These are phyloP conservation scores for Gonioctena quinquepunctata DNA, from an alignment of 1,140 invertebrate species.

Conservation along the genomic window DNA sequence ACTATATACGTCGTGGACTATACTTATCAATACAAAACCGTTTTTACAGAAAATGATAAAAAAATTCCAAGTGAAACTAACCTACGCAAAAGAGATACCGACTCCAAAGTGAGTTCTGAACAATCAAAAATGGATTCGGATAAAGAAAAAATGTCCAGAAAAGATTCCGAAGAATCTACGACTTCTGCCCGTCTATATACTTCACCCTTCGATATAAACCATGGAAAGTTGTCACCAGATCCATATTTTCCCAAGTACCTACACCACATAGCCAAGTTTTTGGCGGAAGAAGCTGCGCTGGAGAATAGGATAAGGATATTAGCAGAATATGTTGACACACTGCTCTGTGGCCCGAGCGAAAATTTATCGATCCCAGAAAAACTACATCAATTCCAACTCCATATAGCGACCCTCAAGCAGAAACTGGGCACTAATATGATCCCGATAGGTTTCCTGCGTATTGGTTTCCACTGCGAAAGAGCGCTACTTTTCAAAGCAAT, in stretches of 20 bases:
- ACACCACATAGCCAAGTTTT: constrained; percentile 27
- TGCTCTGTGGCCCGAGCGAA: constrained; percentile 37
- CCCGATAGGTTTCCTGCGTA: constrained; percentile 44
- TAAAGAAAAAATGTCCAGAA: not conserved
- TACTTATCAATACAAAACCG: constrained; percentile 24
- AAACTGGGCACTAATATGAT: constrained; percentile 48
- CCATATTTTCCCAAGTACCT: constrained; percentile 41
- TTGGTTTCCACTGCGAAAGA: constrained; percentile 47
- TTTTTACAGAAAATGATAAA: constrained; percentile 8
- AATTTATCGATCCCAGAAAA: constrained; percentile 31
- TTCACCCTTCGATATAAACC: constrained; percentile 22
- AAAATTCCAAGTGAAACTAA: constrained; percentile 9
- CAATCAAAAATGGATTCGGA: not conserved
- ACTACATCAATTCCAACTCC: constrained; percentile 42
- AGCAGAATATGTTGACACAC: constrained; percentile 41
- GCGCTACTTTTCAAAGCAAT: constrained; percentile 44
- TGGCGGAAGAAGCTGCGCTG: constrained; percentile 10
- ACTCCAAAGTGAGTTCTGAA: not conserved
- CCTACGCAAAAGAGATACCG: not conserved
- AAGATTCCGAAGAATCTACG: not conserved
- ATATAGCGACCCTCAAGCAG: constrained; percentile 39
- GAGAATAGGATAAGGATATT: constrained; percentile 36
- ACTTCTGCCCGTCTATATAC: not conserved
- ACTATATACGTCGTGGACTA: constrained; percentile 48
- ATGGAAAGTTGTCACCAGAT: constrained; percentile 38